phyloP scores from a whole-genome alignment of 2,888 invertebrate genomes.

The Hybos culiciformis region DNA sequence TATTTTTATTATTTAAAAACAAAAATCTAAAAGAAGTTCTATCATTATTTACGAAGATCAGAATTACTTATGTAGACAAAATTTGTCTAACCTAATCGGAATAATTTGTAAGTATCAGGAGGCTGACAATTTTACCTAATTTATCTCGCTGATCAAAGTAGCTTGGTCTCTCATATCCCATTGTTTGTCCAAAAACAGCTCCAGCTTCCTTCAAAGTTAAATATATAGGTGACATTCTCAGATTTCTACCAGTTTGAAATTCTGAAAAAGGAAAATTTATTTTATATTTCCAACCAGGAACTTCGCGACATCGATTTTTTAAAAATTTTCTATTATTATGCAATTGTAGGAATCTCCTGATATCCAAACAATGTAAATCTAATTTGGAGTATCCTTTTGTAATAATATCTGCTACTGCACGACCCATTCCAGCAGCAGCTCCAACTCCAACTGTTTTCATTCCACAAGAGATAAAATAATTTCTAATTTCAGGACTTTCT shows the following conservation, averaged over 20 bases:
- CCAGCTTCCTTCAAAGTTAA: slow-evolving; percentile 80
- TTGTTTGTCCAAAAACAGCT: slow-evolving; percentile 91
- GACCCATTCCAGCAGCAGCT: slow-evolving; percentile 89
- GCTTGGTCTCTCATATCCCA: slow-evolving; percentile 93
- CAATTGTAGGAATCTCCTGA: slow-evolving; percentile 76
- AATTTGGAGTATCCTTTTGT: slow-evolving; percentile 63
- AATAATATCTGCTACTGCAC: slow-evolving; percentile 77
- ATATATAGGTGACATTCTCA: slow-evolving; percentile 90
- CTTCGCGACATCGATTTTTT: slow-evolving; percentile 80
- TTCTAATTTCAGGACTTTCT: slow-evolving; percentile 79
- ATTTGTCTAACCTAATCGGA: not conserved
- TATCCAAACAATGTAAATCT: slow-evolving; percentile 80
- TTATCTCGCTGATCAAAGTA: slow-evolving; percentile 61
- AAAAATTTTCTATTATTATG: slow-evolving; percentile 93
- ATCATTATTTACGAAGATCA: not conserved
- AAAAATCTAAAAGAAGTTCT: not conserved
- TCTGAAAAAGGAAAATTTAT: slow-evolving; percentile 74
- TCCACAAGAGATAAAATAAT: slow-evolving; percentile 87
- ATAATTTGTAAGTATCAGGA: slow-evolving; percentile 6
- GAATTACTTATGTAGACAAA: too few relatives aligned
- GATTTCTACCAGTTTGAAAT: slow-evolving; percentile 74
- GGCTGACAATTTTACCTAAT: slow-evolving; percentile 34
- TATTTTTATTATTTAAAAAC: not conserved
- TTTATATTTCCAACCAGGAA: slow-evolving; percentile 74
- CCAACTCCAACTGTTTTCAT: slow-evolving; percentile 95